phyloP scores from a whole-genome alignment of 2,797 vertebrate species.

The Hyperoplus immaculatus region DNA sequence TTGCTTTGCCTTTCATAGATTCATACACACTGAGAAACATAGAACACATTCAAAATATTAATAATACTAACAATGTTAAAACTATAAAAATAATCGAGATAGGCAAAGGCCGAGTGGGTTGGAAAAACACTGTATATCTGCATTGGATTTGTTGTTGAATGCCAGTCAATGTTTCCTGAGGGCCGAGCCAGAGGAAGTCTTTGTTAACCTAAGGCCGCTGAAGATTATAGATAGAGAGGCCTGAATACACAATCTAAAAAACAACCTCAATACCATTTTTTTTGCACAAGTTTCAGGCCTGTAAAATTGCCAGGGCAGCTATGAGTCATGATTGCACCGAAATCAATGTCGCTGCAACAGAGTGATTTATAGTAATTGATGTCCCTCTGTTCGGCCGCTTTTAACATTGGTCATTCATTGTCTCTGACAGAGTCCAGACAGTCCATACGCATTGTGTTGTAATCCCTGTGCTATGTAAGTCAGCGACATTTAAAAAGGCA shows the following conservation, averaged over 20 bases:
- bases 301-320: conserved; percentile 20
- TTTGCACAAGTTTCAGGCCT: conserved; percentile 18
- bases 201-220: conserved; percentile 54
- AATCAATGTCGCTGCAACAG: conserved; percentile 57
- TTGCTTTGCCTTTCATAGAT: neutral
- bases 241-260: conserved; percentile 36
- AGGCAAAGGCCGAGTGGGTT: conserved; percentile 18
- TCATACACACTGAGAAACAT: neutral
- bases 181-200: conserved; percentile 68
- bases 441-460: conserved; percentile 38
- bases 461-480: conserved; percentile 39
- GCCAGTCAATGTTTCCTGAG: conserved; percentile 68
- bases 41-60: conserved; percentile 13
- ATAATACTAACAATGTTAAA: conserved; percentile 11
- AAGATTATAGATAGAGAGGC: conserved; percentile 64
- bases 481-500: conserved; percentile 40
- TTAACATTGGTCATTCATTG: conserved; percentile 50
- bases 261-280: conserved; percentile 16
- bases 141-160: conserved; percentile 70
- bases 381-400: conserved; percentile 41
- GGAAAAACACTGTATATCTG: conserved; percentile 63
- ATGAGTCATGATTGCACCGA: conserved; percentile 51
- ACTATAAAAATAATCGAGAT: conserved; percentile 2
- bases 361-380: conserved; percentile 51
- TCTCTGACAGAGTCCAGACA: conserved; percentile 50